A percentile compares a stretch with the other conserved stretches of the same genome.
Evolutionary conservation across 2,888 invertebrate species (phyloP).

Genomic region (Hydroisotoma schaefferi): DNA sequence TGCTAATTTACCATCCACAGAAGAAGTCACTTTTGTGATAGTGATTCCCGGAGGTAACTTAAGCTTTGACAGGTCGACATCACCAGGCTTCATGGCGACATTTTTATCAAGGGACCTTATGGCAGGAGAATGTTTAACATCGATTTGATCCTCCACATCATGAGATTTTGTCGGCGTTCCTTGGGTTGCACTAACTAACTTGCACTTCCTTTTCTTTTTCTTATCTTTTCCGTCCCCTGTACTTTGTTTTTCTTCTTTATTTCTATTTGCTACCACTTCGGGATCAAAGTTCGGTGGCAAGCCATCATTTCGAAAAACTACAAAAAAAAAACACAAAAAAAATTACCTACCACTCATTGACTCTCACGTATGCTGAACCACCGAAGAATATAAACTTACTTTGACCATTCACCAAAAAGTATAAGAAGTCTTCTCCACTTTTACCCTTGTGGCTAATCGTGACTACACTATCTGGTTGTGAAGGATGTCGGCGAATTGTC

Average conservation of each 20-base stretch:
- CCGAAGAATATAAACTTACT: constrained; percentile 51
- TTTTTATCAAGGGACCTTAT: too few relatives aligned
- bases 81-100: too few relatives aligned
- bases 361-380: too few relatives aligned
- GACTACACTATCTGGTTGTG: constrained; percentile 62
- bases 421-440: constrained; percentile 69
- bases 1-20: too few relatives aligned
- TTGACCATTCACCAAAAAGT: constrained; percentile 60
- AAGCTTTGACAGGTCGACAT: constrained; percentile 50
- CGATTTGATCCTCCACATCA: too few relatives aligned
- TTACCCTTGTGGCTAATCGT: constrained; percentile 72
- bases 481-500: constrained; percentile 57
- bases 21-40: constrained; percentile 62
- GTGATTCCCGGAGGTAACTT: constrained; percentile 76
- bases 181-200: neutral
- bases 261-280: neutral
- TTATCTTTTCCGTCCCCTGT: neutral
- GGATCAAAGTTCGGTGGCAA: neutral
- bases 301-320: neutral
- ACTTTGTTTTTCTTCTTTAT: neutral
- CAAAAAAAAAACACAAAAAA: neutral
- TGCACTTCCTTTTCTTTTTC: neutral
- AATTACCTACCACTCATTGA: neutral
- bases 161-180: too few relatives aligned
- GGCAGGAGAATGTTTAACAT: too few relatives aligned